Conservation (phyloP, 2,797 vertebrate species). For the Schizothorax lantsangensis region DNA sequence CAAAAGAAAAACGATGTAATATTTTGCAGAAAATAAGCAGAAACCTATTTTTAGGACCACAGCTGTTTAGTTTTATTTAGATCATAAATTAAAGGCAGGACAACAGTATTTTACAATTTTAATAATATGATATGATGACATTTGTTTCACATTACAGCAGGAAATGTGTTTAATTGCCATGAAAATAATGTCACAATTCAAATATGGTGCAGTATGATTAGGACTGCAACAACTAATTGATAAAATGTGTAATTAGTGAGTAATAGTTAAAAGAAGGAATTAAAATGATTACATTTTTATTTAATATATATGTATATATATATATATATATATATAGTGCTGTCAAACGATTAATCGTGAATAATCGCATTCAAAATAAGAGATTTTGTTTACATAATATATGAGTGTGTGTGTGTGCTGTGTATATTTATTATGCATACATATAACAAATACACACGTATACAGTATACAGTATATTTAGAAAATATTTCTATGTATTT, state of each 20-base stretch:
- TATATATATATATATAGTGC: no score
- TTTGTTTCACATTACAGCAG: background rate
- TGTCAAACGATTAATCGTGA: no score
- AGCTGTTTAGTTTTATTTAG: background rate
- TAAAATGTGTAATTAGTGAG: background rate
- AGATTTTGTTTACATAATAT: no score
- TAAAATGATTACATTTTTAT: background rate
- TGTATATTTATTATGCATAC: no score
- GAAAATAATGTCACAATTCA: conserved; percentile 1
- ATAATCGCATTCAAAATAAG: no score
- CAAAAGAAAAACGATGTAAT: background rate
- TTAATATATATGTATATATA: no score
- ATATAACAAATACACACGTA: no score
- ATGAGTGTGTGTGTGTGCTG: no score
- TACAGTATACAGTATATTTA: no score
- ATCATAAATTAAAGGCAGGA: background rate
- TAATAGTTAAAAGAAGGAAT: background rate
- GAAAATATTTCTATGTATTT: no score
- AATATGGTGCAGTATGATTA: background rate
- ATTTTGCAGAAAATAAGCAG: background rate
- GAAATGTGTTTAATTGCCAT: background rate
- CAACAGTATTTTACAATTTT: background rate
- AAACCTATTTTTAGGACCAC: background rate
- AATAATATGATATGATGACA: background rate
- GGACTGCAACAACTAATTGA: background rate